Conservation (phyloP, 2,797 vertebrate genomes). For the Thaleichthys pacificus region DNA sequence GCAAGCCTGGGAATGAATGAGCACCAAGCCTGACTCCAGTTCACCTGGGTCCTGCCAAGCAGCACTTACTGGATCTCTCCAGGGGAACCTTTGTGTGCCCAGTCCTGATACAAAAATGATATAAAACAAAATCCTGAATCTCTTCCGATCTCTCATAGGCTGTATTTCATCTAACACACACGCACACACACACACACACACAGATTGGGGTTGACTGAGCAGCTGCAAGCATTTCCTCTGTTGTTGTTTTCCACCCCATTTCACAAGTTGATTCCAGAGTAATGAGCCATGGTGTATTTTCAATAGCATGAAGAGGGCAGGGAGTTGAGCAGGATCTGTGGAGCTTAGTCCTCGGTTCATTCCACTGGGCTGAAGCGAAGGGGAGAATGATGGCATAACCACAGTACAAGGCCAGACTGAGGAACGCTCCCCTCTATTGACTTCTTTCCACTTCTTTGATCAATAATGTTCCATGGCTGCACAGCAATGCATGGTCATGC, state of each 20-base stretch:
- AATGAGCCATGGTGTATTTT: neutral
- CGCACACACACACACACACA: neutral
- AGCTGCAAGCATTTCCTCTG: slow-evolving; percentile 6
- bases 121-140: neutral
- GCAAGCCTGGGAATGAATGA: slow-evolving; percentile 59
- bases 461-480: no score
- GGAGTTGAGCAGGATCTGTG: neutral
- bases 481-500: no score
- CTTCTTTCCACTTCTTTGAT: no score
- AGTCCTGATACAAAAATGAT: no score
- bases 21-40: slow-evolving; percentile 6
- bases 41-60: neutral
- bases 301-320: neutral
- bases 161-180: neutral
- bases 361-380: neutral
- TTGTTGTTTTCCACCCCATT: slow-evolving; percentile 6
- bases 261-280: slow-evolving; percentile 7
- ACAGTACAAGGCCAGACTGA: no score
- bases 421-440: no score
- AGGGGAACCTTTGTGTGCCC: no score
- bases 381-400: neutral
- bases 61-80: no score
- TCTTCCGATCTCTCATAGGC: neutral
- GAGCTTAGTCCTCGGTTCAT: neutral
- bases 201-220: neutral